Base-by-base conservation (phyloP, 2,888 invertebrate genomes). In the Apamea sordens region DNA sequence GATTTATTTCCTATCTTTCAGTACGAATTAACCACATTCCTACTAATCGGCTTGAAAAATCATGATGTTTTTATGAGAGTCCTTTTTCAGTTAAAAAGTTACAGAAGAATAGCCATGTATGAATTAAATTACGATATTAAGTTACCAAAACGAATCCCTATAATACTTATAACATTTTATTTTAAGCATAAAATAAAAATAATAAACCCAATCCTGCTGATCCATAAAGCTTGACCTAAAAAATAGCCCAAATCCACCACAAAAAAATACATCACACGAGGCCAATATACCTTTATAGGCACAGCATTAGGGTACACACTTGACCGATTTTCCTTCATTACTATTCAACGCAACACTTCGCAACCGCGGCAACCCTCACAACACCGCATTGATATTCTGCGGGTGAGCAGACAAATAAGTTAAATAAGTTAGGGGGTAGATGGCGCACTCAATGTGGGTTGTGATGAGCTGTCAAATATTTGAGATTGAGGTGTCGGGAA, bases 361-460 rank as follows among this genome's bases (percentile, higher is more conserved):
- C 72, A 50, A 63, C 77, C 77, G 75, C 74, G 69, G 86, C 76
- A 81, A 71, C 78, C 76, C 80, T 81, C 84, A 77, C 76, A 59
- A 69, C 69, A 56, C 63, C 56, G 18, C 79, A 86, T 87, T 84
- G 75, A 76, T 87, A 88, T 88, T 84, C 88, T 59, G 75, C 10
- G 24, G 50, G 61, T 76, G 80, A 63, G 61, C 64, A 82, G 83
- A 88, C 88, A 89, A 88, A 88, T 89, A 89, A 89, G 84, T 84
- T 87, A 89, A 88, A 89, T 75, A 88, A 89, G 84, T 89, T 88
- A 83, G 63, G 56, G 70, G 53, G 61, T 77, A 83, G 88, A 88
- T 89, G 77, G 77, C 84, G 78, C 44, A 88, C 81, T 85, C 82
- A 73, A 77, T 73, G 83, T 82, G 86, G 83, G 76, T 86, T 80